Percentiles rank a stretch among this genome's conserved stretches.
Evolutionary conservation across 1,140 invertebrate species (phyloP).

Genomic region (Cotesia chilonis): DNA sequence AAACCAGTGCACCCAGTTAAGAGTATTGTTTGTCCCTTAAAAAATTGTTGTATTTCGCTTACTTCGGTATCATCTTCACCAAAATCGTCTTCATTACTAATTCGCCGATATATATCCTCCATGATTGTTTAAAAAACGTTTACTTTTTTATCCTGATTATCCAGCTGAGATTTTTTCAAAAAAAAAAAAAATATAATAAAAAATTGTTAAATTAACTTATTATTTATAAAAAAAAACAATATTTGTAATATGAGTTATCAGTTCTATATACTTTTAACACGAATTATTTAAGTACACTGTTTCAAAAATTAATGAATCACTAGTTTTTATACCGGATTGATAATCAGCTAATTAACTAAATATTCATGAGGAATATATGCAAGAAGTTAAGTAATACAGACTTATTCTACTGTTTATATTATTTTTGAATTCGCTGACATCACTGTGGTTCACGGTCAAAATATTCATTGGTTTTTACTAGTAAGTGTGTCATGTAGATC

Average conservation of each 20-base stretch:
- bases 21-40: constrained; percentile 44
- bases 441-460: constrained; percentile 16
- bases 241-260: no score
- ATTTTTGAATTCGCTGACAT: constrained; percentile 5
- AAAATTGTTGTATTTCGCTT: constrained; percentile 49
- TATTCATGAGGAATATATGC: constrained; percentile 5
- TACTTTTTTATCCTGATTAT: background rate
- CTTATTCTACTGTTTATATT: background rate
- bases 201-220: no score
- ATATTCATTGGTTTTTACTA: background rate
- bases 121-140: constrained; percentile 12
- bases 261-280: no score
- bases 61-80: constrained; percentile 23
- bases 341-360: background rate
- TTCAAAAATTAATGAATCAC: background rate
- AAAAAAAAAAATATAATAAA: no score
- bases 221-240: no score
- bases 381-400: no score
- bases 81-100: constrained; percentile 44
- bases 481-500: background rate
- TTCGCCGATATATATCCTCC: constrained; percentile 46
- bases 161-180: no score
- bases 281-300: background rate
- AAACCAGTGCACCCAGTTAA: constrained; percentile 65
- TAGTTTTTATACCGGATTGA: constrained; percentile 8